Evolutionary conservation across 2,797 vertebrate species (phyloP), one percentile per base, ranked within the genome.

Genomic region (Sorex maritimensis): DNA sequence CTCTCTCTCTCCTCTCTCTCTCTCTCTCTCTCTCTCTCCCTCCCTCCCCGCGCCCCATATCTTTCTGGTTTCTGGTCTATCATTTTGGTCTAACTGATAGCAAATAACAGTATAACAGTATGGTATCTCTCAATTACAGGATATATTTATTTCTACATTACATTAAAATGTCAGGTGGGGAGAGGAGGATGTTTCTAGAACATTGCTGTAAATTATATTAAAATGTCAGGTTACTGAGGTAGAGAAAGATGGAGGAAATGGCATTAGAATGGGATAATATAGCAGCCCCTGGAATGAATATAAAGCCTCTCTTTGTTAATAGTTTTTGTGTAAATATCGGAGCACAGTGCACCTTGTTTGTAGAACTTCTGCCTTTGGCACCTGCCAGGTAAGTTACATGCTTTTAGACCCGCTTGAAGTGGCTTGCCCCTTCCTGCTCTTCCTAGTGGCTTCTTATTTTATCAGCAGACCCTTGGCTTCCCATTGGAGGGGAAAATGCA

Each of bases 1-100:
- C n/a, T n/a, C 34, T 34, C 34, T 65, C 41, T 44, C 41, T 44
- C 41, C 41, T 44, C 41, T 44, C 41, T 88, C 93, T 14, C 58
- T 2, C 93, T 85, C 87, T 96, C 58, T 94, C 86, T 44, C 38
- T 15, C 84, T 85, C 81, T 79, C 92, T 23, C 82, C 24, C 44
- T 5, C 41, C 81, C 86, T 88, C 46, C 34, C 34, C 34, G 34
- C 34, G 34, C 34, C 34, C 34, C 34, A 2, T 34, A 34, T 34
- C 9, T 73, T 72, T 87, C 34, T 68, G 46, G 2, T 38, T 82
- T 81, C 73, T 28, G 24, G 41, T 30, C 14, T 80, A 15, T 80
- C 46, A 69, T 69, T 55, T 6, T 88, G 12, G 41, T 19, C 69
- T 84, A 81, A 93, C 30, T 81, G 6, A 41, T 92, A 82, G 65